Base-by-base conservation (phyloP, 2,797 vertebrate species). In the Premnoplex brunnescens region DNA sequence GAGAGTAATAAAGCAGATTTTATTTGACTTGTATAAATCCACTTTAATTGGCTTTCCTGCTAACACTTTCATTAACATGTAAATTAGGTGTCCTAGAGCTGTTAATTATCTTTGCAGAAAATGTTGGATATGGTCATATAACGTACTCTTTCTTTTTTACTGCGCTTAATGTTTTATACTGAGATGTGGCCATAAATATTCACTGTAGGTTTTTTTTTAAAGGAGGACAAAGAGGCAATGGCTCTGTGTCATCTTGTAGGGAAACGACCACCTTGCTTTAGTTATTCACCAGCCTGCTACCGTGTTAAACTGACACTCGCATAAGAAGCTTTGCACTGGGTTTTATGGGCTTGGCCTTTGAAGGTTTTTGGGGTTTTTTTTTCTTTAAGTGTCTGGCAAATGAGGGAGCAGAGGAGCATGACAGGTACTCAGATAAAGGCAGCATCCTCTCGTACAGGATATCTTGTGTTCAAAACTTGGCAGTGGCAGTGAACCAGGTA, bases 1-100 rank as follows among this genome's bases (percentile, higher is more conserved):
- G 78, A 89, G 80, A 82, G 75, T 54, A 92, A 96, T 96, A 85
- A 94, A 92, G 73, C 80, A 96, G 92, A 59, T 93, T 96, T 96
- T 94, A 97, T 95, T 95, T 96, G 91, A 94, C 94, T 95, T 95
- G 55, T 90, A 92, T 96, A 96, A 97, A 97, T 95, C 94, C 76
- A 82, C 51, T 94, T 96, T 91, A 97, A 96, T 96, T 96, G 80
- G 89, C 66, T 94, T 96, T 92, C 84, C 68, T 81, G 92, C 80
- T 76, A 94, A 86, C 55, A 34, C 91, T 94, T 96, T 91, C 91
- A 96, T 97, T 96, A 96, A 91, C 91, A 93, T 97, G 93, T 95
- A 96, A 95, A 97, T 97, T 88, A 93, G 85, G 91, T 96, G 83
- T 95, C 95, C 80, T 88, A 94, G 87, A 95, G 91, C 94, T 95